These are phyloP conservation scores for Rhynchonycteris naso DNA, from an alignment of 2,797 vertebrate species.

Conservation along the genomic window DNA sequence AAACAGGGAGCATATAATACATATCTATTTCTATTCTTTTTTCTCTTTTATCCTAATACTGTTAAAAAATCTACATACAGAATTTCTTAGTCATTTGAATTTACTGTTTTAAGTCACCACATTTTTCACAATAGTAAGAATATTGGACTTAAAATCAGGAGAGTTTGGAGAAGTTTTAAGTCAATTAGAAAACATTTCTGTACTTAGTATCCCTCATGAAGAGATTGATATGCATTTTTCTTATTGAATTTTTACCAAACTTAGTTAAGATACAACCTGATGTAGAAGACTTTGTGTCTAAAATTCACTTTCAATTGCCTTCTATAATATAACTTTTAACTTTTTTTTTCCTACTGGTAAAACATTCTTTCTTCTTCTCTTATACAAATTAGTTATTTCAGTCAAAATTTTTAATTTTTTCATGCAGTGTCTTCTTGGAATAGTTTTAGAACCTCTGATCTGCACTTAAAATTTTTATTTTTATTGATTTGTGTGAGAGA, in stretches of 20 bases:
- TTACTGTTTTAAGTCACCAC: background rate
- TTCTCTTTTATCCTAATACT: background rate
- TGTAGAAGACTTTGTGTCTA: background rate
- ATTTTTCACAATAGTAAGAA: background rate
- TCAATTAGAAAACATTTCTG: conserved; percentile 18
- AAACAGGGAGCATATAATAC: background rate
- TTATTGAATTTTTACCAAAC: conserved; percentile 44
- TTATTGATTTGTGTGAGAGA: too few relatives aligned
- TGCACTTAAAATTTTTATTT: background rate
- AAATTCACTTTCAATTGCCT: background rate
- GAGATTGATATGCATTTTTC: conserved; percentile 13
- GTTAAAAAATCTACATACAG: background rate
- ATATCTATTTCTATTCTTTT: background rate
- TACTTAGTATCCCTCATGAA: background rate
- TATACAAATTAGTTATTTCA: conserved; percentile 14
- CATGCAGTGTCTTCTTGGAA: background rate
- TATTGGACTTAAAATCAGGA: background rate
- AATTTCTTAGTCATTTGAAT: conserved; percentile 14
- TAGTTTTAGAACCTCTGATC: background rate
- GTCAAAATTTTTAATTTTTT: conserved; percentile 8
- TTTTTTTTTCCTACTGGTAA: background rate
- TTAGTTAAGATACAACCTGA: background rate
- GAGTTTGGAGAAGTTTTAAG: conserved; percentile 32
- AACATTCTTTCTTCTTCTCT: background rate
- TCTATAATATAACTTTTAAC: background rate